phyloP scores from a whole-genome alignment of 92 coral and sea anemone species.

The Actinostola sp. region DNA sequence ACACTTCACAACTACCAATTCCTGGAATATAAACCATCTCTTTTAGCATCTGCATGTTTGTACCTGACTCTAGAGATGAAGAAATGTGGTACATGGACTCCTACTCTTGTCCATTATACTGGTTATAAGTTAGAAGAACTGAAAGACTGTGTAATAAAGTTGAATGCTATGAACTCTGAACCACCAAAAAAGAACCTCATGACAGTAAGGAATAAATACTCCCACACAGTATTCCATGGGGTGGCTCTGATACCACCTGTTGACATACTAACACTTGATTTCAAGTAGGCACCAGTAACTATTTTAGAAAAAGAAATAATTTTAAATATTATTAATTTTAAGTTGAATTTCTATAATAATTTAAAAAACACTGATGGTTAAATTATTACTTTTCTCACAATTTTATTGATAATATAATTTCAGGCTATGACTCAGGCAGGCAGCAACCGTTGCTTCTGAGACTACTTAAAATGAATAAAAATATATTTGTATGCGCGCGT shows the following conservation, averaged over 20 bases:
- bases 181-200: constrained; percentile 88
- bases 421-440: too few species aligned
- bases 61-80: constrained; percentile 85
- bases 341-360: not conserved
- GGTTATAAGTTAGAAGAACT: constrained; percentile 79
- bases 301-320: not conserved
- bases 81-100: constrained; percentile 75
- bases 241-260: constrained; percentile 90
- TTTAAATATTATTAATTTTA: not conserved
- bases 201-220: constrained; percentile 91
- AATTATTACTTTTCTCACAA: too few species aligned
- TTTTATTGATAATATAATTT: too few species aligned
- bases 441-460: too few species aligned
- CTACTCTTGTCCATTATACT: constrained; percentile 86
- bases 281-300: constrained; percentile 25
- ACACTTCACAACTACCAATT: constrained; percentile 79
- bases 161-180: constrained; percentile 80
- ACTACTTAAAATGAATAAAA: too few species aligned
- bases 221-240: constrained; percentile 91
- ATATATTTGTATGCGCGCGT: too few species aligned
- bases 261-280: constrained; percentile 72
- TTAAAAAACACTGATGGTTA: not conserved
- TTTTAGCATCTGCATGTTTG: constrained; percentile 88
- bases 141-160: constrained; percentile 72
- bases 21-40: constrained; percentile 76